Conservation (phyloP, 2,888 invertebrate species). For the Nezara viridula region DNA sequence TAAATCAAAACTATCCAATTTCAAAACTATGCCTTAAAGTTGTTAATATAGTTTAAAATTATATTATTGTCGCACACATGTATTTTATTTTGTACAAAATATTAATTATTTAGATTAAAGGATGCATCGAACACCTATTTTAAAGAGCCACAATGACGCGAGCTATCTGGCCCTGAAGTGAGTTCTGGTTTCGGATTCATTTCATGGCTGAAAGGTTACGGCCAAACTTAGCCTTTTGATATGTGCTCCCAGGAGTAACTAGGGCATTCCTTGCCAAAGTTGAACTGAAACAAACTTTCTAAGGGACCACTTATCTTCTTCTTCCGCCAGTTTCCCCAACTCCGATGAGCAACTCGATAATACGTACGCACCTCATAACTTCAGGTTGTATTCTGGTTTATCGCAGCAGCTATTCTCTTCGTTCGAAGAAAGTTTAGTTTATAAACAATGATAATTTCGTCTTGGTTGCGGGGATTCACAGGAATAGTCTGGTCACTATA, state of each 20-base stretch:
- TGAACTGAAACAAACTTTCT: conserved; percentile 20
- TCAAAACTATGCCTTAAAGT: too few species aligned
- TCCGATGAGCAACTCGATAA: conserved; percentile 26
- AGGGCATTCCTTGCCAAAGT: not conserved
- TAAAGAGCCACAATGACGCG: not conserved
- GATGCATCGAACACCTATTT: not conserved
- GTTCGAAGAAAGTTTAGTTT: conserved; percentile 34
- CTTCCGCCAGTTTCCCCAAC: conserved; percentile 21
- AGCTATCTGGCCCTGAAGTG: not conserved
- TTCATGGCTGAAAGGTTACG: conserved; percentile 32
- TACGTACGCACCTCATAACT: conserved; percentile 37
- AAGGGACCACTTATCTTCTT: conserved; percentile 28
- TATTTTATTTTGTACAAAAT: too few species aligned
- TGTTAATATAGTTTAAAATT: too few species aligned
- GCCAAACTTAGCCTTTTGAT: conserved; percentile 26
- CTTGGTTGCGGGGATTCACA: not conserved
- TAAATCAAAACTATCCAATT: too few species aligned
- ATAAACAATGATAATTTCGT: conserved; percentile 53
- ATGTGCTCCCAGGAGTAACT: conserved; percentile 9
- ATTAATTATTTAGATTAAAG: too few species aligned
- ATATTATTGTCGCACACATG: too few species aligned
- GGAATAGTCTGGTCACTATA: not conserved
- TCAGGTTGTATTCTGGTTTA: conserved; percentile 22
- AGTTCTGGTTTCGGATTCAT: conserved; percentile 16
- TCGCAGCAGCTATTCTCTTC: not conserved